These are phyloP conservation scores for Hyla sarda DNA, from an alignment of 2,113 vertebrate species.

Conservation along the genomic window DNA sequence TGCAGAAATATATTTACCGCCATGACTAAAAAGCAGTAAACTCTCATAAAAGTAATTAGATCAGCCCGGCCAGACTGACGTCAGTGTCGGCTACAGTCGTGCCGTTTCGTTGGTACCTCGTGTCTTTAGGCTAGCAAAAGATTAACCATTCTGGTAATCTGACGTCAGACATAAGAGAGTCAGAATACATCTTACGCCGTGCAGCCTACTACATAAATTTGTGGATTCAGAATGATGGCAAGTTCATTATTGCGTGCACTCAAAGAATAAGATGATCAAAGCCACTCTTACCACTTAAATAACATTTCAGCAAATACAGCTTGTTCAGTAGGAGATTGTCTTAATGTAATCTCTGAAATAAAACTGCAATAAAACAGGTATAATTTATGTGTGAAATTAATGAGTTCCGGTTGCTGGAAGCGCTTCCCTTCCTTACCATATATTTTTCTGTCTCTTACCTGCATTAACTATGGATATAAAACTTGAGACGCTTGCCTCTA, in stretches of 20 bases:
- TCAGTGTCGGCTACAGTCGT: not conserved
- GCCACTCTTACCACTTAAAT: not conserved
- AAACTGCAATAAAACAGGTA: constrained; percentile 10
- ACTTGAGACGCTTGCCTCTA: not conserved
- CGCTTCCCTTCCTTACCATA: not conserved
- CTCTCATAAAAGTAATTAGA: not conserved
- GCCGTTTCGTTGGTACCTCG: not conserved
- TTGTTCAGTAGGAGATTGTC: not conserved
- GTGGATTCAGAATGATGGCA: not conserved
- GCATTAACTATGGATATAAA: constrained; percentile 14
- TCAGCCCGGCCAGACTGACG: not conserved
- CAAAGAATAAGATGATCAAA: constrained; percentile 22
- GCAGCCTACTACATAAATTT: not conserved
- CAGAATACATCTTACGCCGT: too few relatives aligned
- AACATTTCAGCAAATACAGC: not conserved
- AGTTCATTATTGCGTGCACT: not conserved
- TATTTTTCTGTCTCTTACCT: constrained; percentile 15
- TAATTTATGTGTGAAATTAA: constrained; percentile 3
- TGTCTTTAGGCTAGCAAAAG: not conserved
- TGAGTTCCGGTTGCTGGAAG: constrained; percentile 1
- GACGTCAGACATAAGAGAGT: not conserved
- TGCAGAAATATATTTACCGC: not conserved
- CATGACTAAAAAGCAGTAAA: not conserved
- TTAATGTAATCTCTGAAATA: constrained; percentile 11
- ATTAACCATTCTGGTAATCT: constrained; percentile 15